Conservation (phyloP, 2,888 invertebrate species). For the Andrena hattorfiana region DNA sequence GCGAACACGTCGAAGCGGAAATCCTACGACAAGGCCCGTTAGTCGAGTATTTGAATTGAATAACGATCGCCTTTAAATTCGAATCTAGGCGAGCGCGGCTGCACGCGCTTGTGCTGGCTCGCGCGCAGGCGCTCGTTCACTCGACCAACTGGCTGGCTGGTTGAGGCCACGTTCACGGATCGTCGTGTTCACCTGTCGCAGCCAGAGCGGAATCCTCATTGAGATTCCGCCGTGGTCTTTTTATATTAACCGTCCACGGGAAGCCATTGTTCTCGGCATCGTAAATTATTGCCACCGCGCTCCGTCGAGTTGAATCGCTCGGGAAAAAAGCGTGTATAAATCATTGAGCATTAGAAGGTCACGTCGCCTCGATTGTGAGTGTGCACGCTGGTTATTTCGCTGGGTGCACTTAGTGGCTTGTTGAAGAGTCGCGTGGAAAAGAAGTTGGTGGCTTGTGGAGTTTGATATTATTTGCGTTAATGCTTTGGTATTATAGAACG, state of each 20-base stretch:
- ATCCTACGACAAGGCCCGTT: constrained; percentile 71
- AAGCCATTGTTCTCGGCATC: constrained; percentile 65
- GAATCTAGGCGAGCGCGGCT: constrained; percentile 69
- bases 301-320: constrained; percentile 41
- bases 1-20: constrained; percentile 67
- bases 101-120: constrained; percentile 17
- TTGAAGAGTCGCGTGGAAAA: neutral
- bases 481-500: too few species aligned
- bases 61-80: constrained; percentile 75
- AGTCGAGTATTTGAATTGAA: constrained; percentile 74
- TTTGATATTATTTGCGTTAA: too few species aligned
- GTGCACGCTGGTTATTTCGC: neutral
- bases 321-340: constrained; percentile 52
- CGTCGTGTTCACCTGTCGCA: constrained; percentile 69
- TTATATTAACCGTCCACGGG: constrained; percentile 45
- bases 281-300: constrained; percentile 60
- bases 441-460: too few species aligned
- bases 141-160: constrained; percentile 3
- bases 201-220: constrained; percentile 61
- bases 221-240: constrained; percentile 63
- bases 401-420: constrained; percentile 8
- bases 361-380: constrained; percentile 23
- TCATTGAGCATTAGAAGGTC: constrained; percentile 52
- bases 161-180: constrained; percentile 38
- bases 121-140: constrained; percentile 3